A percentile compares a stretch with the other conserved stretches of the same genome.
Evolutionary conservation across 2,113 vertebrate species (phyloP).

Genomic region (Plectropomus leopardus): DNA sequence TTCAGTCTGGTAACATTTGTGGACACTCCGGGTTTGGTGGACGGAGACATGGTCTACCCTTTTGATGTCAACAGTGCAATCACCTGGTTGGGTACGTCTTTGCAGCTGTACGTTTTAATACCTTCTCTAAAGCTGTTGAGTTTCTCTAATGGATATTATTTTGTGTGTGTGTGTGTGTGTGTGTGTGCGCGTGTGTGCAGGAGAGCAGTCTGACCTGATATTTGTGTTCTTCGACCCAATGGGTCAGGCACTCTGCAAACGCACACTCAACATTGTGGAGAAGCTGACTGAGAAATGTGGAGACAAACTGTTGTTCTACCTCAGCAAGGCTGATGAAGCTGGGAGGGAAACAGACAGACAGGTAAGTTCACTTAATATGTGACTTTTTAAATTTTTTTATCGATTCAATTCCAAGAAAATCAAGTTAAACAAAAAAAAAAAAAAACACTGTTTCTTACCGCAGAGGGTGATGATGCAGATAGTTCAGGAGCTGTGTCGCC

Average conservation of each 20-base stretch:
- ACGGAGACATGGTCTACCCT: conserved; percentile 88
- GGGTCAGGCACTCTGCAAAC: conserved; percentile 89
- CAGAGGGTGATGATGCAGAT: conserved; percentile 91
- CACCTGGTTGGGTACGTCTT: conserved; percentile 84
- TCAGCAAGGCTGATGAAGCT: conserved; percentile 87
- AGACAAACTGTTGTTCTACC: conserved; percentile 86
- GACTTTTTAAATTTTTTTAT: rapidly evolving
- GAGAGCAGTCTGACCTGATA: conserved; percentile 86
- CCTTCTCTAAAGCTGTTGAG: neutral
- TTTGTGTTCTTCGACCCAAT: conserved; percentile 89
- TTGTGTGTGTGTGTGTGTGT: neutral
- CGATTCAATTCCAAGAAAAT: neutral
- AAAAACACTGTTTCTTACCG: neutral
- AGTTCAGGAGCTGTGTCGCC: conserved; percentile 87
- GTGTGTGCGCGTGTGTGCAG: conserved; percentile 56
- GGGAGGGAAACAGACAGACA: conserved; percentile 86
- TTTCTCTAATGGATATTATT: neutral
- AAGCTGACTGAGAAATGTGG: conserved; percentile 84
- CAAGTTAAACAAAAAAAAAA: neutral
- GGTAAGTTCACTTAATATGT: conserved; percentile 47
- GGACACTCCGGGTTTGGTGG: conserved; percentile 87
- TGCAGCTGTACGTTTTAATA: too few species aligned
- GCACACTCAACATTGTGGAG: conserved; percentile 88
- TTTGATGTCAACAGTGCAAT: conserved; percentile 86
- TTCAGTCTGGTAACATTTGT: conserved; percentile 88